Conservation (phyloP, 2,888 invertebrate species). For the Ophion slaviceki region DNA sequence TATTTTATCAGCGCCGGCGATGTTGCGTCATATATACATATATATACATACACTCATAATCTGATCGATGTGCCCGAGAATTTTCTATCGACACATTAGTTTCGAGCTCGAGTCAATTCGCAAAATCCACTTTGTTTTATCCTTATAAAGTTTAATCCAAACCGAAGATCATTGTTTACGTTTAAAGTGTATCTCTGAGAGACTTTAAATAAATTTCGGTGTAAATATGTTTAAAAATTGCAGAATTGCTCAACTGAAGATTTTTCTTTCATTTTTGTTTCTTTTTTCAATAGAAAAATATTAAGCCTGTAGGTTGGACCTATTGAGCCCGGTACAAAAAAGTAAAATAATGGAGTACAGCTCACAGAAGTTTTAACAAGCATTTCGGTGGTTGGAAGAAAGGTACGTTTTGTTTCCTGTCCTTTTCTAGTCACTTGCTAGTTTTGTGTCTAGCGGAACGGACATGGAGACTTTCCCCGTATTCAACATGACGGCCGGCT, state of each 20-base stretch:
- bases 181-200: slow-evolving; percentile 60
- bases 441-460: no score
- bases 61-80: slow-evolving; percentile 5
- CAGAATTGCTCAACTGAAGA: background rate
- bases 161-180: slow-evolving; percentile 58
- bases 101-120: slow-evolving; percentile 27
- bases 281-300: no score
- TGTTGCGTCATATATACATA: background rate
- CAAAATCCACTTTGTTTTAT: slow-evolving; percentile 59
- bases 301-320: no score
- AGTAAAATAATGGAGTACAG: no score
- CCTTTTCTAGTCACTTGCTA: no score
- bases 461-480: no score
- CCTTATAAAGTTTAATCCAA: slow-evolving; percentile 64
- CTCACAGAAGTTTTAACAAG: no score
- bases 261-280: no score
- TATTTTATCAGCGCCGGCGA: slow-evolving; percentile 13
- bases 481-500: background rate
- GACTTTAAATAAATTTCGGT: slow-evolving; percentile 67
- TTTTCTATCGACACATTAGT: slow-evolving; percentile 21
- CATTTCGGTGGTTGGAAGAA: no score
- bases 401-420: no score
- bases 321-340: no score
- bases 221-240: slow-evolving; percentile 63
- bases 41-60: slow-evolving; percentile 27